Conservation (phyloP, 2,113 vertebrate genomes). For the Microcebus lehilahytsara region DNA sequence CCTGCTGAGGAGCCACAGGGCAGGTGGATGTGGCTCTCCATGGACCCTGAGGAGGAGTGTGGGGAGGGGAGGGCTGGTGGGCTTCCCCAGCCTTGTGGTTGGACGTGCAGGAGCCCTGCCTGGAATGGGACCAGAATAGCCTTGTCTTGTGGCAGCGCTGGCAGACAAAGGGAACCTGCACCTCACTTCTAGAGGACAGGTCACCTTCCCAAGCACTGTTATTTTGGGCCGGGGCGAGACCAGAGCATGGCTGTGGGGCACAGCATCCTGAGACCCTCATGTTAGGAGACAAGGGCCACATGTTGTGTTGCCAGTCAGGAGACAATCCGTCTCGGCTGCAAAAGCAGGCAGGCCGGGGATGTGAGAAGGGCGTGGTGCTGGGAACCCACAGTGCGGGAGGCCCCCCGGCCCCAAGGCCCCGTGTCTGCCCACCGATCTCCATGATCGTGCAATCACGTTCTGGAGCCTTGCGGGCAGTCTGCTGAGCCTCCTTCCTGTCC, state of each 20-base stretch:
- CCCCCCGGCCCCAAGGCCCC: not conserved
- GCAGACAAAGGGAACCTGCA: not conserved
- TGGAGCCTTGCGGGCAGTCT: not conserved
- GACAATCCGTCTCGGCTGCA: not conserved
- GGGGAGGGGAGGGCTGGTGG: not conserved
- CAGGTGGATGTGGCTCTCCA: not conserved
- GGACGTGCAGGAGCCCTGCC: not conserved
- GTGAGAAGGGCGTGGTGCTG: not conserved
- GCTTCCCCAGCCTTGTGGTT: not conserved
- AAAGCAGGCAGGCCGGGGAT: not conserved
- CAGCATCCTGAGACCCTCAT: not conserved
- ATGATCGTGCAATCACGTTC: not conserved
- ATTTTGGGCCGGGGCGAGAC: not conserved
- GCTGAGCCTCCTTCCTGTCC: not conserved
- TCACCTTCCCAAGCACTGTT: not conserved
- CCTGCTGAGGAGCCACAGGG: not conserved
- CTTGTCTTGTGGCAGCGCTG: accelerated
- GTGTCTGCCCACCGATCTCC: too few species aligned
- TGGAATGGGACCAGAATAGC: not conserved
- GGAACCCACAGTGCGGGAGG: not conserved
- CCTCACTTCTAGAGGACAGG: accelerated
- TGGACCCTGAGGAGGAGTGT: accelerated
- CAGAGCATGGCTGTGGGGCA: accelerated
- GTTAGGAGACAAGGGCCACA: not conserved
- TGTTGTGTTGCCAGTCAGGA: accelerated